Base-by-base conservation (phyloP, 2,113 vertebrate genomes). In the Pituophis catenifer region DNA sequence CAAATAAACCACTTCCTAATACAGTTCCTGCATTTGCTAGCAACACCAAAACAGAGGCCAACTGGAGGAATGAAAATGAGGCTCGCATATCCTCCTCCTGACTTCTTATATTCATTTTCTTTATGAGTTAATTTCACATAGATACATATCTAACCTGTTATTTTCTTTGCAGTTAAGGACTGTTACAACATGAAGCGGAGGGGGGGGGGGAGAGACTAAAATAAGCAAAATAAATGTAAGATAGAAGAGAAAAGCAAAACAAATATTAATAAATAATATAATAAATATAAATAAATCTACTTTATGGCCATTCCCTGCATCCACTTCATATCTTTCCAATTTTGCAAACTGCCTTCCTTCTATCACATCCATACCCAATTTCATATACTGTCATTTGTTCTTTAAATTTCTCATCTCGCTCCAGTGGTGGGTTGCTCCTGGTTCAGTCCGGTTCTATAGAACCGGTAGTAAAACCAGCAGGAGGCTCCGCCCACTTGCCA, bases 1-100 rank as follows among this genome's bases (percentile, higher is more conserved):
- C 92, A 93, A 93, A 93, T 81, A 93, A 93, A 93, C 92, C 92
- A 93, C 92, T 93, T 93, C 92, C 92, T 93, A 86, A 54, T 89
- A 87, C n/a, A 93, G 92, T 93, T 93, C 92, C 92, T 93, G 89
- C 86, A 93, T 93, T 90, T 24, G 57, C 81, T 93, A 50, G 75
- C 85, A 86, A 62, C 54, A 90, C n/a, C 89, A 23, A 57, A 93
- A 93, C 75, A 87, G 55, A 65, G 75, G 89, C 92, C 48, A 65
- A 62, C 89, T 44, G 48, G 13, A 93, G 24, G n/a, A 93, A 89
- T 19, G 86, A 65, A 24, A 21, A 26, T 3, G 23, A 50, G 48
- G 55, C 89, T 24, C 50, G 9, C 11, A n/a, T 50, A 29, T 29
- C 44, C 50, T 55, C 19, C 81, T 90, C n/a, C 29, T 54, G n/a